These are phyloP conservation scores for Carduelis carduelis DNA, from an alignment of 2,797 vertebrate genomes.

Conservation along the genomic window DNA sequence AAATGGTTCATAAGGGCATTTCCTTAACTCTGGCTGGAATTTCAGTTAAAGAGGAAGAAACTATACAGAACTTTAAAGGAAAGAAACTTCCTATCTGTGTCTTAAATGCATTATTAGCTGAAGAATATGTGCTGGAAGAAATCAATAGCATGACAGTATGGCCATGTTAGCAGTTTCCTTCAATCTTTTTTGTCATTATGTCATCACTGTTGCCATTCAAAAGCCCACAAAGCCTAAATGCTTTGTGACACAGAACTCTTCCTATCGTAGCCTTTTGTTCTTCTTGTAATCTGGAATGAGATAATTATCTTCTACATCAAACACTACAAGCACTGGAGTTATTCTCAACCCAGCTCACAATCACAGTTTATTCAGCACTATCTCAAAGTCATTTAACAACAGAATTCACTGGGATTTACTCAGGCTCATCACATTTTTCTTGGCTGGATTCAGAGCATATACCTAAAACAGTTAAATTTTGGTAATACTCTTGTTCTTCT, in stretches of 20 bases:
- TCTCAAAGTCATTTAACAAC: not conserved
- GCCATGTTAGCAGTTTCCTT: not conserved
- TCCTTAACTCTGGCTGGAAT: conserved; percentile 75
- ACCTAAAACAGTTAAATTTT: not conserved
- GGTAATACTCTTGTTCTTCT: not conserved
- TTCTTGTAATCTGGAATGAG: not conserved
- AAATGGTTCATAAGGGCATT: conserved; percentile 67
- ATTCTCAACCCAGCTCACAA: not conserved
- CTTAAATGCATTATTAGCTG: conserved; percentile 29
- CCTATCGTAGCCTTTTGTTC: not conserved
- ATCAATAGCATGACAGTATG: not conserved
- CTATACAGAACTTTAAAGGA: conserved; percentile 83
- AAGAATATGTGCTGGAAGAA: conserved; percentile 17
- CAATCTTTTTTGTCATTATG: not conserved
- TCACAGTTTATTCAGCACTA: not conserved
- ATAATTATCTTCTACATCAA: not conserved
- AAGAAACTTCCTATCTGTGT: conserved; percentile 58
- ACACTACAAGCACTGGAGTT: not conserved
- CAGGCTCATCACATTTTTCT: not conserved
- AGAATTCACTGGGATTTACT: not conserved
- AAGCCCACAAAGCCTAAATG: not conserved
- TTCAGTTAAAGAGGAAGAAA: conserved; percentile 82
- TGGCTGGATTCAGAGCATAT: not conserved
- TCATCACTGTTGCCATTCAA: not conserved
- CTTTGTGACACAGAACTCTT: not conserved